Base-by-base conservation (phyloP, 2,797 vertebrate genomes). In the Halcyon chelicuti region DNA sequence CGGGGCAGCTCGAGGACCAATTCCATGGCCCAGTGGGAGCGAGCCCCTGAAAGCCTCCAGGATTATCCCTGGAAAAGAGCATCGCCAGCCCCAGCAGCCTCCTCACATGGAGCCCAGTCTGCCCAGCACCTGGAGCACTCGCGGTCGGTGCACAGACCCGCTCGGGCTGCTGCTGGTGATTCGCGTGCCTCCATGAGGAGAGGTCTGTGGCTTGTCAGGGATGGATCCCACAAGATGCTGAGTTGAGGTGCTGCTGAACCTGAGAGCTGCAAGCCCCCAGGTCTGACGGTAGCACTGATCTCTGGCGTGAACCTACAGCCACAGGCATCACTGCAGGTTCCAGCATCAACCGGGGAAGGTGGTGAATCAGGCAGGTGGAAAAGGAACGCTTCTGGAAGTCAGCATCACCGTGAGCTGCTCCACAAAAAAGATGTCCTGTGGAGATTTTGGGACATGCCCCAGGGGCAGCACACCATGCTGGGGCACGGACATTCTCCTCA, bases 91-190 rank as follows among this genome's bases (percentile, higher is more conserved):
- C 40, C 61, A 68, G 76, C 49, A 65, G 63, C 31, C 14, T 52
- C 51, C 51, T 3, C 51, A 35, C 17, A n/a, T 4, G 1, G 13
- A 39, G 39, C 26, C 2, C 11, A 65, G 79, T 33, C 31, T 28
- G 4, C 4, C 16, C 44, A 17, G 51, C 40, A 21, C 14, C 16
- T 2, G 0, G 52, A 46, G 57, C 2, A 2, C 15, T 42, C 52
- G 57, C 3, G 1, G 39, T 2, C 46, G 0, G 0, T 6, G 42
- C 78, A 22, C 44, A n/a, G 67, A 62, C 4, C 12, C 2, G 0
- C n/a, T 2, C 18, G 28, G 28, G 58, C 14, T 4, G 49, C 42
- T 39, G 42, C 62, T 46, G 14, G 31, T 0, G 4, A 37, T 54
- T 55, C 3, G 0, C 1, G 20, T 16, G 44, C 5, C 51, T 75